Percentiles rank a stretch among this genome's conserved stretches.
Evolutionary conservation across 37 sponge, comb jelly and placozoan genomes (phyloP).

Genomic region (Aplysina aerophoba): DNA sequence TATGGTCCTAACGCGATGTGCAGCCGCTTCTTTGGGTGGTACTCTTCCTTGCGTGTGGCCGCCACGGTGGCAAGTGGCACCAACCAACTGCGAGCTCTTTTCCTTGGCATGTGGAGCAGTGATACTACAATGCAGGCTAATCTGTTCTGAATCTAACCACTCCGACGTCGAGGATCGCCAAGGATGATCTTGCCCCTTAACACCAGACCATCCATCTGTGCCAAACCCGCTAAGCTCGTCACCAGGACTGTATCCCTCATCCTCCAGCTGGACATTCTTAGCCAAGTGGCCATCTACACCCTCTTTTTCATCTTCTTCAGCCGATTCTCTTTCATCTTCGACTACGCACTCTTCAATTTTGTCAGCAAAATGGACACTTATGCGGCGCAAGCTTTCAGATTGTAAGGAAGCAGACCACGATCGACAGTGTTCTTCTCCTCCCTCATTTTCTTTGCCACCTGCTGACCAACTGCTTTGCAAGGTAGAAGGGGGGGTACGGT

Average conservation of each 20-base stretch:
- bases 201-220: too few relatives aligned
- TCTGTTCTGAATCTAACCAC: too few relatives aligned
- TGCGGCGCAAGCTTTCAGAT: neutral
- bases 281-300: neutral
- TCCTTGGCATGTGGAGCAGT: too few relatives aligned
- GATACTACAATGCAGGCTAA: too few relatives aligned
- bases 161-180: too few relatives aligned
- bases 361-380: slow-evolving; percentile 17
- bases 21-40: neutral
- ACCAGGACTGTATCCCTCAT: neutral
- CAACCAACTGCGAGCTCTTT: too few relatives aligned
- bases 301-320: neutral
- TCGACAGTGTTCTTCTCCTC: neutral
- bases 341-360: neutral
- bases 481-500: neutral
- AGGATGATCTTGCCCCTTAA: too few relatives aligned
- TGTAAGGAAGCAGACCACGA: slow-evolving; percentile 12
- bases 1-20: neutral
- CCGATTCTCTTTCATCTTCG: neutral
- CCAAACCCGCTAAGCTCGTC: too few relatives aligned
- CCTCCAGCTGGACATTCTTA: neutral
- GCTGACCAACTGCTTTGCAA: neutral
- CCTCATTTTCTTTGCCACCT: neutral
- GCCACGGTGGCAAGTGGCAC: too few relatives aligned
- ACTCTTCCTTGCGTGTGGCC: too few relatives aligned